These are phyloP conservation scores for Regulus satrapa DNA, from an alignment of 2,113 vertebrate species.

Conservation along the genomic window DNA sequence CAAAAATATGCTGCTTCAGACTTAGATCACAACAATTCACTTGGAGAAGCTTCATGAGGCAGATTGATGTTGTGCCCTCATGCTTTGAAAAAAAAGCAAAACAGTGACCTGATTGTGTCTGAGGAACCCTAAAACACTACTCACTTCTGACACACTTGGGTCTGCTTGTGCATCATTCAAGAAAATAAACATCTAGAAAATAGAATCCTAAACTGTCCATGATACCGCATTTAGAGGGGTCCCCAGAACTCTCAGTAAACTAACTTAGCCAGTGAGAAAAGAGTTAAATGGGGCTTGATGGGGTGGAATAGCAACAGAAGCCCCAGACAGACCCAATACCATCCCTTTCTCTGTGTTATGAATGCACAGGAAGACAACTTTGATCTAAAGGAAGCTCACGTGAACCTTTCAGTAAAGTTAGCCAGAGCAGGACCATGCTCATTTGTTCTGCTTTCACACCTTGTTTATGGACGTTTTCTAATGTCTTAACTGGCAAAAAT, in stretches of 20 bases:
- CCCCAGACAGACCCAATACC: fast-evolving
- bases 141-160: background rate
- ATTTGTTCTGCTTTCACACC: background rate
- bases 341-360: background rate
- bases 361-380: background rate
- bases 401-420: background rate
- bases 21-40: background rate
- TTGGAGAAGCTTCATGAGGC: background rate
- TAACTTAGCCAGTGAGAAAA: background rate
- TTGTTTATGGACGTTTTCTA: background rate
- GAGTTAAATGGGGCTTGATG: background rate
- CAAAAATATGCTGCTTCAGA: background rate
- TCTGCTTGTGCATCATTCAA: background rate
- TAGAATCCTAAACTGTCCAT: background rate
- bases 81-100: background rate
- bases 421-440: background rate
- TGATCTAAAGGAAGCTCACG: background rate
- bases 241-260: background rate
- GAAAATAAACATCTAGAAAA: background rate
- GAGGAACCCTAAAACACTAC: background rate
- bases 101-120: background rate
- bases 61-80: background rate
- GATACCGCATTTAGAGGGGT: background rate
- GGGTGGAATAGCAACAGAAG: background rate
- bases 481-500: background rate